These are phyloP conservation scores for Gymnocephalus cernua DNA, from an alignment of 2,113 vertebrate species.

Conservation along the genomic window DNA sequence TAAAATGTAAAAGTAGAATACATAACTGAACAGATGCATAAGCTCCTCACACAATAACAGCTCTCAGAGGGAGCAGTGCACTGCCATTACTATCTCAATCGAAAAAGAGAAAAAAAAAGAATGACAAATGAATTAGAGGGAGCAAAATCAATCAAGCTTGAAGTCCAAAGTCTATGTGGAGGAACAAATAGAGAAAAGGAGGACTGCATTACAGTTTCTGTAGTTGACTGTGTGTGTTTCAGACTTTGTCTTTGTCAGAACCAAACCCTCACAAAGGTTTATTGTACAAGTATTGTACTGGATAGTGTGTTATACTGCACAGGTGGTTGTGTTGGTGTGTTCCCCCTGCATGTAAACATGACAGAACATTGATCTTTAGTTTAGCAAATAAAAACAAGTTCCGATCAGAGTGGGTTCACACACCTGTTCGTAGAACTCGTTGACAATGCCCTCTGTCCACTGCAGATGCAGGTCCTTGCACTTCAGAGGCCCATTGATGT, in stretches of 20 bases:
- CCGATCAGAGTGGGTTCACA: conserved; percentile 6
- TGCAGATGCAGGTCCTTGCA: conserved; percentile 95
- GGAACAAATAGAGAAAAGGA: background rate
- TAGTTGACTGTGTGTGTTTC: too few species aligned
- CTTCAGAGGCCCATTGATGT: conserved; percentile 97
- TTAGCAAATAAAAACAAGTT: conserved; percentile 6
- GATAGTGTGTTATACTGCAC: background rate
- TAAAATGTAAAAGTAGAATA: conserved; percentile 6
- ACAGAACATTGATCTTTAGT: conserved; percentile 6
- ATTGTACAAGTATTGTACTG: background rate
- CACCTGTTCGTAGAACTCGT: conserved; percentile 99
- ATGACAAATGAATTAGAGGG: conserved; percentile 16
- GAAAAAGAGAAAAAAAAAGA: conserved; percentile 15
- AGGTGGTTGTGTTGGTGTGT: background rate
- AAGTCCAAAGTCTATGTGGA: background rate
- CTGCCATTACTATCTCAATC: conserved; percentile 13
- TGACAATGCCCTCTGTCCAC: conserved; percentile 98
- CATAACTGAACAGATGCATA: background rate
- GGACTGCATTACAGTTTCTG: background rate
- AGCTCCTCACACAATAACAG: conserved; percentile 12
- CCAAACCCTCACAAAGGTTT: background rate
- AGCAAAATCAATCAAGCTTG: conserved; percentile 14
- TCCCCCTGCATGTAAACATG: background rate
- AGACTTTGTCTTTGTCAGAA: too few species aligned
- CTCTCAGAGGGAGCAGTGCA: background rate